Percentiles rank a stretch among this genome's conserved stretches.
Evolutionary conservation across 1,140 invertebrate genomes (phyloP).

Genomic region (Sitobion miscanthi): DNA sequence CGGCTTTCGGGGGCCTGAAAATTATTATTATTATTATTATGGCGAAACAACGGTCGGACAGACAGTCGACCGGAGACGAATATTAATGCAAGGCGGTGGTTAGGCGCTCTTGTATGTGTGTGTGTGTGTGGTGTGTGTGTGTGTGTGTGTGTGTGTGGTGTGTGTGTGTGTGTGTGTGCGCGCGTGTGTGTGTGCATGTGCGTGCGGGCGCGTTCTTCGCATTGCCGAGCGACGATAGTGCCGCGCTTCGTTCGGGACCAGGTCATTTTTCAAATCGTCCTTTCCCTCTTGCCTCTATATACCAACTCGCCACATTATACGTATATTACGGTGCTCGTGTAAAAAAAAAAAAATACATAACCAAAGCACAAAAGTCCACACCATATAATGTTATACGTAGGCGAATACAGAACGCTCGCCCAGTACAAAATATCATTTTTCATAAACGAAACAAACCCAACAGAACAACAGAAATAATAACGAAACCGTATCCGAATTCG

Average conservation of each 20-base stretch:
- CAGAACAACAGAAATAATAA: conserved; percentile 4
- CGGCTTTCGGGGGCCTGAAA: neutral
- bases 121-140: neutral
- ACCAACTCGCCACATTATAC: neutral
- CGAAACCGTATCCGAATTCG: neutral
- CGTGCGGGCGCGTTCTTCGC: neutral
- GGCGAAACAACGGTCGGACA: neutral
- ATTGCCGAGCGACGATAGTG: neutral
- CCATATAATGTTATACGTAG: neutral
- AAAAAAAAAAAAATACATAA: neutral
- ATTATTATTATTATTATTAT: conserved; percentile 24
- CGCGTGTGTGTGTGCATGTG: no score
- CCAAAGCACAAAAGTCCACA: neutral
- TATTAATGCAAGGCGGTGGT: neutral
- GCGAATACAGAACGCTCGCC: neutral
- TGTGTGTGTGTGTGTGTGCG: no score
- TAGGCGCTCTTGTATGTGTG: neutral
- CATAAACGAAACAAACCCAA: neutral
- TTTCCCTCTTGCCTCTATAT: neutral
- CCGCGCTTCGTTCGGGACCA: neutral
- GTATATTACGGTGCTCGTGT: neutral
- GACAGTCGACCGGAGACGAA: conserved; percentile 19
- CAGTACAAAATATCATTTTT: conserved; percentile 7
- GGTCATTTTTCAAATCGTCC: conserved; percentile 37
- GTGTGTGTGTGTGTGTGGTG: no score